Percentiles rank a stretch among this genome's conserved stretches.
phyloP scores from a whole-genome alignment of 2,888 invertebrate species.

The Folsomia manolachei region DNA sequence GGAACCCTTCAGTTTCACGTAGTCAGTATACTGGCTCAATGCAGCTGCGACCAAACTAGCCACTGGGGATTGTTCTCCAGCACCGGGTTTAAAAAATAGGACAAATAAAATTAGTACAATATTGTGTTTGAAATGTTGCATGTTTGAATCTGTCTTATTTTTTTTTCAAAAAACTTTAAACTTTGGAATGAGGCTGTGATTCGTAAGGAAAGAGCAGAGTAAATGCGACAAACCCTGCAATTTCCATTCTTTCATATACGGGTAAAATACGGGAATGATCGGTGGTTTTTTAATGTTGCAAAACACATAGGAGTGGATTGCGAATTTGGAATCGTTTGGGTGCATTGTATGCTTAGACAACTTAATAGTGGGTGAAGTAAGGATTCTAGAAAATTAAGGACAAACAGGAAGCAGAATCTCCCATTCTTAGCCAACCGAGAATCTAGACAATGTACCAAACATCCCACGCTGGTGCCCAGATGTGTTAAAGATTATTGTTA shows the following conservation, averaged over 20 bases:
- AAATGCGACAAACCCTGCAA: constrained; percentile 42
- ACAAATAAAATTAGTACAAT: too few relatives aligned
- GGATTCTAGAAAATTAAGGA: neutral
- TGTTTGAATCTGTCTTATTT: too few relatives aligned
- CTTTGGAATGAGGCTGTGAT: too few relatives aligned
- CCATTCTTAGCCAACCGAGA: neutral
- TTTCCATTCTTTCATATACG: neutral
- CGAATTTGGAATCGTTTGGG: too few relatives aligned
- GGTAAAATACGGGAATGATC: neutral
- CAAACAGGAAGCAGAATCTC: constrained; percentile 11
- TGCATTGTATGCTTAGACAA: too few relatives aligned
- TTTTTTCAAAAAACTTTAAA: too few relatives aligned
- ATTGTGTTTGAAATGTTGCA: too few relatives aligned
- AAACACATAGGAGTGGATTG: too few relatives aligned
- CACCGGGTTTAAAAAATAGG: neutral
- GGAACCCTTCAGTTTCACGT: neutral
- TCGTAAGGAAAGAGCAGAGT: neutral
- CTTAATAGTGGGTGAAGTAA: neutral
- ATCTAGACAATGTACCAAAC: too few relatives aligned
- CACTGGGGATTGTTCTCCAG: neutral
- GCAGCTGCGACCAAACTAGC: neutral
- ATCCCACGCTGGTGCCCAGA: constrained; percentile 3
- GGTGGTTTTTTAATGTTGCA: too few relatives aligned
- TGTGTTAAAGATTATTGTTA: neutral
- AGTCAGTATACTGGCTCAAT: neutral